Evolutionary conservation across 2,888 invertebrate genomes (phyloP).

Genomic region (Drosophila mimetica): DNA sequence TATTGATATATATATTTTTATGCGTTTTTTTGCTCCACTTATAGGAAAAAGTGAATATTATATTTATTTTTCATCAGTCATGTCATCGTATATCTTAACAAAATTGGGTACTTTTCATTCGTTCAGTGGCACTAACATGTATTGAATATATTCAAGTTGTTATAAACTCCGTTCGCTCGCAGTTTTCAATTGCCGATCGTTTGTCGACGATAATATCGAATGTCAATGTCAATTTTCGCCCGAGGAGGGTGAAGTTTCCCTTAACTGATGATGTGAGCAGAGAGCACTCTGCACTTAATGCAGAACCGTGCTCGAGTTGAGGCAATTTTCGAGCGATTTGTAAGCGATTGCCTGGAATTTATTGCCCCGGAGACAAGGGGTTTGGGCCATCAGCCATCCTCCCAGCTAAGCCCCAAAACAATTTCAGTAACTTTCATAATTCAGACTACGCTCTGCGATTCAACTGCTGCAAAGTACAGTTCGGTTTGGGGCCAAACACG

Average conservation of each 20-base stretch:
- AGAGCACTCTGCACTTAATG: constrained; percentile 60
- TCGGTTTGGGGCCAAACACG: constrained; percentile 26
- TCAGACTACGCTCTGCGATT: constrained; percentile 45
- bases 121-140: accelerated
- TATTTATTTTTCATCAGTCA: too few species aligned
- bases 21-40: too few species aligned
- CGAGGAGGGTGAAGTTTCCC: constrained; percentile 47
- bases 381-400: not conserved
- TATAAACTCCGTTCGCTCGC: constrained; percentile 65
- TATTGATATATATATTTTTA: too few species aligned
- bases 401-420: constrained; percentile 53
- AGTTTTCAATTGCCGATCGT: constrained; percentile 76
- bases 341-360: constrained; percentile 68
- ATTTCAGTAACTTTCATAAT: constrained; percentile 74
- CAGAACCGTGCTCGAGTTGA: constrained; percentile 62
- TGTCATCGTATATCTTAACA: too few species aligned
- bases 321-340: constrained; percentile 77
- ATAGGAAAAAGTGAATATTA: too few species aligned
- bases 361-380: constrained; percentile 34
- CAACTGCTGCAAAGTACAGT: constrained; percentile 36
- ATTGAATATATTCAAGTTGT: constrained; percentile 10
- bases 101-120: not conserved
- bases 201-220: constrained; percentile 72
- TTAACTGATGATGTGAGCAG: constrained; percentile 61
- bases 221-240: constrained; percentile 69